Evolutionary conservation across 2,888 invertebrate species (phyloP).

Genomic region (Seira ritae): DNA sequence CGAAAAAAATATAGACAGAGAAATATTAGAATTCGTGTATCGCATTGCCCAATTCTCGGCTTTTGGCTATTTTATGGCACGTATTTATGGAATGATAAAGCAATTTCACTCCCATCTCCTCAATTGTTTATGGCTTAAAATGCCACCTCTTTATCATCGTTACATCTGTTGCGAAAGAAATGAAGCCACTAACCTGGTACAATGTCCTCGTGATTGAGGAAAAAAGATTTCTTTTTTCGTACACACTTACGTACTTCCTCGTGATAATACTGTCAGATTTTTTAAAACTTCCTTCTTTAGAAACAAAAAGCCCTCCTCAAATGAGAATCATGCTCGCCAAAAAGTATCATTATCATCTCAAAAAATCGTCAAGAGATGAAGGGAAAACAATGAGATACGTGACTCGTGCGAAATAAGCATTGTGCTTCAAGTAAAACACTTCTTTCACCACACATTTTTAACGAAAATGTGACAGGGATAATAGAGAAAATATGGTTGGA

Average conservation of each 20-base stretch:
- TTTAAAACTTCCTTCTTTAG: conserved; percentile 4
- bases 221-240: conserved; percentile 17
- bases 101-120: conserved; percentile 51
- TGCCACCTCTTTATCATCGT: background rate
- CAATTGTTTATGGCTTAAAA: conserved; percentile 20
- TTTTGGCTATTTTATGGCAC: background rate
- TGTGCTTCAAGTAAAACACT: conserved; percentile 29
- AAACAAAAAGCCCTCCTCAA: background rate
- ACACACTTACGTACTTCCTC: background rate
- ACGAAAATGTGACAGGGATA: no score
- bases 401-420: background rate
- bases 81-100: conserved; percentile 29
- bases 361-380: background rate
- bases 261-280: conserved; percentile 10
- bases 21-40: background rate
- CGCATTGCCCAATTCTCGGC: background rate
- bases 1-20: conserved; percentile 6
- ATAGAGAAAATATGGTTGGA: no score
- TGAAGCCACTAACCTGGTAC: conserved; percentile 46
- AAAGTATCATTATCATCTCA: conserved; percentile 5
- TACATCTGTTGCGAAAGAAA: conserved; percentile 2
- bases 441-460: conserved; percentile 12
- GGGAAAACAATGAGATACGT: conserved; percentile 8
- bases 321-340: background rate
- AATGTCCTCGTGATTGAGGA: conserved; percentile 49